Conservation (phyloP, 2,797 vertebrate genomes). For the Epinephelus malabaricus region DNA sequence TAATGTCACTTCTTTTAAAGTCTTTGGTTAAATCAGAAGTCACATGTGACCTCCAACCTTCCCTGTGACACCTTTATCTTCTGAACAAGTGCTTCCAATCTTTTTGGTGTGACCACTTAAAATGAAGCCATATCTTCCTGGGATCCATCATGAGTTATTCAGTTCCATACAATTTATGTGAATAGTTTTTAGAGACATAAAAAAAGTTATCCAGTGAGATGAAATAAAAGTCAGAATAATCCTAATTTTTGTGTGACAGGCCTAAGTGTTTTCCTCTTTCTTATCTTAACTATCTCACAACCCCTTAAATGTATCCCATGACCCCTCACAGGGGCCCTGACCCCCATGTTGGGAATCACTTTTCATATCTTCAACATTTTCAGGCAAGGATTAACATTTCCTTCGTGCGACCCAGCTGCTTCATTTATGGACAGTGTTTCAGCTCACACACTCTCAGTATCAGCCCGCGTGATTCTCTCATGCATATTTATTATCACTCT, state of each 20-base stretch:
- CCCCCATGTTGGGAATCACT: background rate
- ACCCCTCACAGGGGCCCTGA: background rate
- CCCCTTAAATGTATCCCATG: constrained; percentile 1
- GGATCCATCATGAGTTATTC: background rate
- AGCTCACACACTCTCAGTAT: constrained; percentile 8
- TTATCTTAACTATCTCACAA: background rate
- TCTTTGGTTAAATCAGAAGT: background rate
- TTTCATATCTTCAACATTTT: background rate
- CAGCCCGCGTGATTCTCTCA: constrained; percentile 32
- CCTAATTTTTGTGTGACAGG: background rate
- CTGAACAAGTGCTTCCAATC: background rate
- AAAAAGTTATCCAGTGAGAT: background rate
- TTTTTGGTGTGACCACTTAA: constrained; percentile 5
- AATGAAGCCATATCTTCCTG: background rate
- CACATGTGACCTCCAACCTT: background rate
- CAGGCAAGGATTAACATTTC: background rate
- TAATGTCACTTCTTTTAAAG: background rate
- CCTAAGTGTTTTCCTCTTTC: background rate
- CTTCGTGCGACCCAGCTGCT: no score
- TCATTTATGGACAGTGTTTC: constrained; percentile 11
- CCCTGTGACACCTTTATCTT: background rate
- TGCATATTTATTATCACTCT: constrained; percentile 47
- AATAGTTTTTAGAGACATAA: background rate
- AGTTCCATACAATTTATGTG: background rate
- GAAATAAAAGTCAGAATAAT: background rate